phyloP scores from a whole-genome alignment of 2,888 invertebrate genomes.

The Hirudinaria manillensis region DNA sequence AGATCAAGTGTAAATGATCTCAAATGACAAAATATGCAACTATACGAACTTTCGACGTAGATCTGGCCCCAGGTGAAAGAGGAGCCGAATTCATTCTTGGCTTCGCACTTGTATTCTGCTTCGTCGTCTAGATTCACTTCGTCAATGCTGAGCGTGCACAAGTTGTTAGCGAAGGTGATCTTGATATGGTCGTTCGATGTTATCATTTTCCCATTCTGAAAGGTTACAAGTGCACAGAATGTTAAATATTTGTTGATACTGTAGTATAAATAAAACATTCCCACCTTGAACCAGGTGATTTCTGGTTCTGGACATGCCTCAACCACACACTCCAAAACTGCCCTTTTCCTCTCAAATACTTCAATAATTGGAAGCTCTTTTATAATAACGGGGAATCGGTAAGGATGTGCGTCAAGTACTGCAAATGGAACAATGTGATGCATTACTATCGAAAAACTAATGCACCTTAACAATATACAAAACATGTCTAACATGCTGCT shows the following conservation, averaged over 20 bases:
- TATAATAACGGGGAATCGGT: slow-evolving; percentile 27
- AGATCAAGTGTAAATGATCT: no score
- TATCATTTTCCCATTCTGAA: slow-evolving; percentile 40
- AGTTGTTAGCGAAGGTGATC: slow-evolving; percentile 44
- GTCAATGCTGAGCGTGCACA: slow-evolving; percentile 68
- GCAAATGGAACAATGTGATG: background rate
- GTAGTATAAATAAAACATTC: background rate
- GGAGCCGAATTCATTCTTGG: slow-evolving; percentile 75
- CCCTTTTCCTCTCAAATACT: slow-evolving; percentile 23
- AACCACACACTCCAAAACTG: slow-evolving; percentile 24
- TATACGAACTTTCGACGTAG: slow-evolving; percentile 59
- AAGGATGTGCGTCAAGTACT: slow-evolving; percentile 21
- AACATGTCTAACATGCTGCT: slow-evolving; percentile 21
- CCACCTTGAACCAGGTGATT: slow-evolving; percentile 30
- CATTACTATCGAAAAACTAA: background rate
- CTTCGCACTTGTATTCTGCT: slow-evolving; percentile 80
- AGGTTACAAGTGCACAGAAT: background rate
- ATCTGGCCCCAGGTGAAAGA: slow-evolving; percentile 74
- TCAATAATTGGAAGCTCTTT: slow-evolving; percentile 28
- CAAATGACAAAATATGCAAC: background rate
- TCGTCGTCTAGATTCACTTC: slow-evolving; percentile 82
- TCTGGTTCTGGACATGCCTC: slow-evolving; percentile 23
- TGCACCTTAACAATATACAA: background rate
- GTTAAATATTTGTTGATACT: background rate
- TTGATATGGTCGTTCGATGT: slow-evolving; percentile 38